phyloP scores from a whole-genome alignment of 2,888 invertebrate genomes.

The Enchytraeus crypticus region DNA sequence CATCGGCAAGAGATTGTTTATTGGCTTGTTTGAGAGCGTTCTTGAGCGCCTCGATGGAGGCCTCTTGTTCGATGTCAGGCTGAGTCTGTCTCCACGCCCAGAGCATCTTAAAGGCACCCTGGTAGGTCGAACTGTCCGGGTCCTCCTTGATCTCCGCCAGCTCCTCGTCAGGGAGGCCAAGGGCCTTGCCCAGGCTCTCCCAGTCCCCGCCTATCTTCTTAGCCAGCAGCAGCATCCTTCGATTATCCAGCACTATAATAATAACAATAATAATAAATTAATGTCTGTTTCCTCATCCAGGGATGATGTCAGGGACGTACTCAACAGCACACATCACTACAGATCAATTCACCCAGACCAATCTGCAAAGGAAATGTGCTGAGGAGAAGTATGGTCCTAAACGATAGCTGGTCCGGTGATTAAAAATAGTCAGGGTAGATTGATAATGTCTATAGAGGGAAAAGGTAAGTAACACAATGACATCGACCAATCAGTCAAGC shows the following conservation, averaged over 20 bases:
- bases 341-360: too few relatives aligned
- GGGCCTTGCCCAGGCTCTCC: conserved; percentile 9
- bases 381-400: too few relatives aligned
- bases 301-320: too few relatives aligned
- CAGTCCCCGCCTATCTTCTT: conserved; percentile 10
- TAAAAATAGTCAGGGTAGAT: too few relatives aligned
- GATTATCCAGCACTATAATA: conserved; percentile 18
- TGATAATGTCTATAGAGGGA: too few relatives aligned
- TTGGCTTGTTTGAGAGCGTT: conserved; percentile 4
- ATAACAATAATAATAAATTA: too few relatives aligned
- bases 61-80: neutral
- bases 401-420: too few relatives aligned
- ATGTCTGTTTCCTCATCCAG: too few relatives aligned
- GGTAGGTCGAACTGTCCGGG: conserved; percentile 16
- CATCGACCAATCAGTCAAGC: too few relatives aligned
- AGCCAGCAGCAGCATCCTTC: conserved; percentile 13
- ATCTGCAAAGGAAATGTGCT: too few relatives aligned
- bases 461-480: too few relatives aligned
- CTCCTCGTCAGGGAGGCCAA: conserved; percentile 12
- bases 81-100: conserved; percentile 17
- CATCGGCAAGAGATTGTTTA: conserved; percentile 1
- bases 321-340: too few relatives aligned
- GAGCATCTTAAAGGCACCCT: conserved; percentile 19
- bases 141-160: conserved; percentile 13
- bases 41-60: conserved; percentile 1